These are phyloP conservation scores for Isichthys henryi DNA, from an alignment of 2,113 vertebrate genomes.

Conservation along the genomic window DNA sequence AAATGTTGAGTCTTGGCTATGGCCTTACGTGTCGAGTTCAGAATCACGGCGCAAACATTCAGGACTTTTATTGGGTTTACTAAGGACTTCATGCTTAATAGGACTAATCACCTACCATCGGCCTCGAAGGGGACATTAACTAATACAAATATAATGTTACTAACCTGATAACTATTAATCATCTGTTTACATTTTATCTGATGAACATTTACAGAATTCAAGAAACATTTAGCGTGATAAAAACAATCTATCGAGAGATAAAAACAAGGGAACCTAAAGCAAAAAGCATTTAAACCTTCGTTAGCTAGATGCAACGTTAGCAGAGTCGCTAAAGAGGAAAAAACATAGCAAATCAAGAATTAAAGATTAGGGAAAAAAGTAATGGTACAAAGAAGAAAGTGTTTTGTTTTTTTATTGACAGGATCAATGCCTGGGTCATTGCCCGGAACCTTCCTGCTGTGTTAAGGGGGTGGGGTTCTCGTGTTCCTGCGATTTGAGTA, in stretches of 20 bases:
- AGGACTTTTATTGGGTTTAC: not conserved
- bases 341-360: not conserved
- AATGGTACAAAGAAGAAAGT: not conserved
- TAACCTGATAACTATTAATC: not conserved
- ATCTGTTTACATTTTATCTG: not conserved
- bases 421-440: not conserved
- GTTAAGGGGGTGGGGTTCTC: not conserved
- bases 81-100: not conserved
- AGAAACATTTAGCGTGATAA: not conserved
- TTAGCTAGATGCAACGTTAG: not conserved
- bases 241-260: not conserved
- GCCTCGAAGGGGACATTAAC: not conserved
- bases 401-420: not conserved
- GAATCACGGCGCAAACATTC: not conserved
- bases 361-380: not conserved
- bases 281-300: not conserved
- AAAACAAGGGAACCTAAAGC: not conserved
- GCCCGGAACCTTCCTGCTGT: not conserved
- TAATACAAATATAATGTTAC: not conserved
- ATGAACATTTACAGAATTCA: not conserved
- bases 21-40: not conserved
- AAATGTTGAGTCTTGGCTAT: not conserved
- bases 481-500: not conserved
- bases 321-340: not conserved
- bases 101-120: not conserved